These are phyloP conservation scores for Chironomus tentans DNA, from an alignment of 2,888 invertebrate genomes.

Conservation along the genomic window DNA sequence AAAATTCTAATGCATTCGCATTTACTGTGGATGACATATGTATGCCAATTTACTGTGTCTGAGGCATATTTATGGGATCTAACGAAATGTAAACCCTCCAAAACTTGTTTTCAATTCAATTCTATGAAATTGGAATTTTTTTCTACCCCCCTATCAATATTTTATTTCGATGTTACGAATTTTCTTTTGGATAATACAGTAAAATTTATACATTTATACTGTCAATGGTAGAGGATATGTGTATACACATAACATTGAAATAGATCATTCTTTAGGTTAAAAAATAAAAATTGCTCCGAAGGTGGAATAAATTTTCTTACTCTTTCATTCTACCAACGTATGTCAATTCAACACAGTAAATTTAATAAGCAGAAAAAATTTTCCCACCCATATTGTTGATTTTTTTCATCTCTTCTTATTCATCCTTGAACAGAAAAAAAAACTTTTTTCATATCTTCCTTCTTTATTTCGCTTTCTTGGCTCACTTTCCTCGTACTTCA, in stretches of 20 bases:
- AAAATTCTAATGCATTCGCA: neutral
- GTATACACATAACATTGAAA: neutral
- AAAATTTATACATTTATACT: neutral
- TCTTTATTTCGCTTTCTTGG: neutral
- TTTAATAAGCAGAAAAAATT: conserved; percentile 14
- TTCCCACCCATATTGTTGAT: conserved; percentile 15
- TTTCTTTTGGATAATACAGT: neutral
- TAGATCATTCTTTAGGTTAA: conserved; percentile 14
- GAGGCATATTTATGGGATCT: conserved; percentile 1
- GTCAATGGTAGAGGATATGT: neutral
- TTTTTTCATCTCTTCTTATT: neutral
- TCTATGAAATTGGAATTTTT: conserved; percentile 5
- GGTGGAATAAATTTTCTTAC: conserved; percentile 19
- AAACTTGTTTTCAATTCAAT: neutral
- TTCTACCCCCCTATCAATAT: neutral
- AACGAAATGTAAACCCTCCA: neutral
- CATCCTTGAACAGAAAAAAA: neutral
- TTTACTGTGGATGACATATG: conserved; percentile 7
- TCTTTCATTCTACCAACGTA: neutral
- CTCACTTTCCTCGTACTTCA: neutral
- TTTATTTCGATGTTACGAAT: too few relatives aligned
- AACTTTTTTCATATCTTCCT: neutral
- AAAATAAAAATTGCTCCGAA: conserved; percentile 10
- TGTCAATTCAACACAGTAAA: conserved; percentile 11
- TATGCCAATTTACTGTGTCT: conserved; percentile 12